These are phyloP conservation scores for Ametastegia equiseti DNA, from an alignment of 2,888 invertebrate species.

Conservation along the genomic window DNA sequence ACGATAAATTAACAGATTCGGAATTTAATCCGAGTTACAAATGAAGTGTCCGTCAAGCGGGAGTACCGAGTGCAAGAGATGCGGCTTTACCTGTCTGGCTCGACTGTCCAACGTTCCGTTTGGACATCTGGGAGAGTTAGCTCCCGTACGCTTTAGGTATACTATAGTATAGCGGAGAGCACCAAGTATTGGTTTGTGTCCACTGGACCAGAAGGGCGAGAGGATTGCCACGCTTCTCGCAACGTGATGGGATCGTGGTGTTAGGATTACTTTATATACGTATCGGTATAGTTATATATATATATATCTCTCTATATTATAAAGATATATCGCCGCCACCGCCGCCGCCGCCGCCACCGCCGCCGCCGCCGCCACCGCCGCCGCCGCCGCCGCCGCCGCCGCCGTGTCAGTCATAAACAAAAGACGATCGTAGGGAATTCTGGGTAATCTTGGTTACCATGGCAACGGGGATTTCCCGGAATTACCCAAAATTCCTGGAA, in stretches of 20 bases:
- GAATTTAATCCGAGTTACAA: slow-evolving; percentile 61
- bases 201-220: slow-evolving; percentile 61
- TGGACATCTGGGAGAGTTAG: slow-evolving; percentile 41
- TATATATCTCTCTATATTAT: background rate
- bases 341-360: too few species aligned
- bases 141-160: slow-evolving; percentile 20
- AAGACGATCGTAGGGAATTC: too few species aligned
- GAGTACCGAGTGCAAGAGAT: slow-evolving; percentile 45
- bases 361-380: too few species aligned
- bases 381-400: too few species aligned
- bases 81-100: slow-evolving; percentile 57
- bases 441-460: too few species aligned
- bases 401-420: too few species aligned
- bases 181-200: slow-evolving; percentile 54
- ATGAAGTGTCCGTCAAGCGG: slow-evolving; percentile 58
- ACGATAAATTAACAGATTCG: slow-evolving; percentile 57
- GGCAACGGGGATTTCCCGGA: too few species aligned
- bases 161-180: slow-evolving; percentile 46
- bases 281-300: background rate
- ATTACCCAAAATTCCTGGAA: too few species aligned
- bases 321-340: too few species aligned
- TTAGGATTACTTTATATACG: slow-evolving; percentile 18
- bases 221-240: slow-evolving; percentile 53
- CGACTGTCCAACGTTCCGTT: slow-evolving; percentile 53
- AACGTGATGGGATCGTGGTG: slow-evolving; percentile 22